A percentile compares a stretch with the other conserved stretches of the same genome.
Conservation (phyloP, 2,113 vertebrate genomes). For the Prinia subflava region DNA sequence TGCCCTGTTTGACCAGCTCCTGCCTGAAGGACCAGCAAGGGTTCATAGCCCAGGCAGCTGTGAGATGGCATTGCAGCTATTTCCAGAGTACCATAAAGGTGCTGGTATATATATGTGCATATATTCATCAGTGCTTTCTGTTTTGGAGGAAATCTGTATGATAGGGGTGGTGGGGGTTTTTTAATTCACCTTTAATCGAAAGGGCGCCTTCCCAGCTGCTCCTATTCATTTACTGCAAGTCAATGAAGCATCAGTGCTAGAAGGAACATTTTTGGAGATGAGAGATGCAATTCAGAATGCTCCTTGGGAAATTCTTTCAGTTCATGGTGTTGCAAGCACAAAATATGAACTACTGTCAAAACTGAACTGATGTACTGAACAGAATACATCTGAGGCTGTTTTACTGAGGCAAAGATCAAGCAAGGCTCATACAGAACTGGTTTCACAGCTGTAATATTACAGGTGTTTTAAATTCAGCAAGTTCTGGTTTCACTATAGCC, state of each 20-base stretch:
- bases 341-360: neutral
- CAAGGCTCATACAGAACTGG: neutral
- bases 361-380: neutral
- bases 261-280: neutral
- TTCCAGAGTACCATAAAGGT: neutral
- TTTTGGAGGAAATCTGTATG: neutral
- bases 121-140: neutral
- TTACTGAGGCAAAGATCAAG: neutral
- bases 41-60: neutral
- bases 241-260: neutral
- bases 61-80: neutral
- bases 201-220: neutral
- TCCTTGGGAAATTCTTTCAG: neutral
- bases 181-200: neutral
- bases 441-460: neutral
- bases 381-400: neutral
- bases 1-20: neutral
- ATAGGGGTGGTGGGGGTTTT: neutral
- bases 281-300: neutral
- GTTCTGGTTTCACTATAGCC: neutral
- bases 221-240: neutral
- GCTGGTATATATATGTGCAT: fast-evolving
- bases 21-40: neutral
- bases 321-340: neutral
- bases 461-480: neutral